These are phyloP conservation scores for Megalops cyprinoides DNA, from an alignment of 2,797 vertebrate genomes.

Conservation along the genomic window DNA sequence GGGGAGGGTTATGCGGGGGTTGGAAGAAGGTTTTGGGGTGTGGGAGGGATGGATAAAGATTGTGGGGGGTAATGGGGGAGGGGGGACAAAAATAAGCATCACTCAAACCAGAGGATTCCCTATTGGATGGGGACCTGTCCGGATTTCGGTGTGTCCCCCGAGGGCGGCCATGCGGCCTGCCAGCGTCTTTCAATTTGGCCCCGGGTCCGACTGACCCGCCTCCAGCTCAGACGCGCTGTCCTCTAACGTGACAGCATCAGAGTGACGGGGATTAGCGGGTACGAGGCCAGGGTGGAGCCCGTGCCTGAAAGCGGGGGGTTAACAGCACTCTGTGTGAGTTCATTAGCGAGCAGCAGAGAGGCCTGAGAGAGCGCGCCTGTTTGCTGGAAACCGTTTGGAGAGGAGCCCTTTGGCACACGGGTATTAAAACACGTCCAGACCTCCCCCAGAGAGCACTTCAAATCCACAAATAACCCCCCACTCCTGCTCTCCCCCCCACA, in stretches of 20 bases:
- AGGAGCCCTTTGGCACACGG: conserved; percentile 41
- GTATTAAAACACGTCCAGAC: conserved; percentile 57
- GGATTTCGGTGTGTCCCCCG: not conserved
- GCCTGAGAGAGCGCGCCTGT: not conserved
- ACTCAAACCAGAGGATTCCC: not conserved
- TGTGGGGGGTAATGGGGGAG: not conserved
- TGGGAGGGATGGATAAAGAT: too few species aligned
- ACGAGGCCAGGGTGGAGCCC: too few species aligned
- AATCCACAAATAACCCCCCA: conserved; percentile 71
- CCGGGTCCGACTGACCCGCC: not conserved
- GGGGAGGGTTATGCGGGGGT: too few species aligned
- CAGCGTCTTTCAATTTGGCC: not conserved
- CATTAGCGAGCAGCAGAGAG: too few species aligned
- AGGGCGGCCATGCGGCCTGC: not conserved
- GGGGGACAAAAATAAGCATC: not conserved
- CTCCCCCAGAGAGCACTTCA: conserved; percentile 58
- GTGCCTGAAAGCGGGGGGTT: not conserved
- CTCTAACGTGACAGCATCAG: not conserved
- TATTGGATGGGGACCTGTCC: not conserved
- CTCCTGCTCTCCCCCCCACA: conserved; percentile 36
- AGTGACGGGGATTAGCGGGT: not conserved
- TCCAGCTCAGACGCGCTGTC: too few species aligned
- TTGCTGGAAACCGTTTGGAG: conserved; percentile 7
- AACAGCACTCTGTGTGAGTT: conserved; percentile 10
- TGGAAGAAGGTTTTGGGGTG: too few species aligned